phyloP scores from a whole-genome alignment of 2,888 invertebrate species.

The Drosophila colorata region DNA sequence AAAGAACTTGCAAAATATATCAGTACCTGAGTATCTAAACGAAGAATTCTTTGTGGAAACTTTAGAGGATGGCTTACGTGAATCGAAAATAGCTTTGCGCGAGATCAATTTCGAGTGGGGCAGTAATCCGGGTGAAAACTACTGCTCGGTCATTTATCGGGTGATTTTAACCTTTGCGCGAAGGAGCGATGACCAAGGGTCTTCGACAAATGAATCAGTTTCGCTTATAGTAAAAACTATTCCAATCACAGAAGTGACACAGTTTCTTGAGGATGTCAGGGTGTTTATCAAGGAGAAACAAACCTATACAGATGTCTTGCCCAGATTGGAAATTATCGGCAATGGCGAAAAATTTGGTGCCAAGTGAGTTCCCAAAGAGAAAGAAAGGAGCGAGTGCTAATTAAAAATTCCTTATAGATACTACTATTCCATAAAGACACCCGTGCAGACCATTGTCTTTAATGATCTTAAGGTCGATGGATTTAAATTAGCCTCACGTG shows the following conservation, averaged over 20 bases:
- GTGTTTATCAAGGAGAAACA: constrained; percentile 85
- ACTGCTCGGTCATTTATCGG: constrained; percentile 55
- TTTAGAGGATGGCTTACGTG: constrained; percentile 77
- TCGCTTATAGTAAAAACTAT: constrained; percentile 83
- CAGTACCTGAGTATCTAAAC: constrained; percentile 74
- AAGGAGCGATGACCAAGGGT: constrained; percentile 33
- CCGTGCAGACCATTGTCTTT: constrained; percentile 84
- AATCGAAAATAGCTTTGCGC: constrained; percentile 58
- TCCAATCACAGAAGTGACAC: constrained; percentile 69
- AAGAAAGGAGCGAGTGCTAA: not conserved
- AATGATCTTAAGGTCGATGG: constrained; percentile 86
- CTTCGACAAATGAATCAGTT: constrained; percentile 41
- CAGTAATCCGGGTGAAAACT: constrained; percentile 76
- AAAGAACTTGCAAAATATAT: constrained; percentile 65
- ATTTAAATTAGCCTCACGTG: constrained; percentile 86
- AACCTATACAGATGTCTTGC: constrained; percentile 84
- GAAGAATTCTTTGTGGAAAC: constrained; percentile 73
- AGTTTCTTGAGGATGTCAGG: constrained; percentile 84
- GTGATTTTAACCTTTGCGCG: constrained; percentile 58
- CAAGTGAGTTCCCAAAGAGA: constrained; percentile 59
- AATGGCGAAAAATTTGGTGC: constrained; percentile 78
- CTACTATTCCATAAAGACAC: constrained; percentile 70
- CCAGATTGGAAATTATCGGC: constrained; percentile 83
- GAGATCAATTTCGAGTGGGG: constrained; percentile 78
- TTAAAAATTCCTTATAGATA: constrained; percentile 50